Evolutionary conservation across 2,113 vertebrate genomes (phyloP).

Genomic region (Atherinomorus stipes): DNA sequence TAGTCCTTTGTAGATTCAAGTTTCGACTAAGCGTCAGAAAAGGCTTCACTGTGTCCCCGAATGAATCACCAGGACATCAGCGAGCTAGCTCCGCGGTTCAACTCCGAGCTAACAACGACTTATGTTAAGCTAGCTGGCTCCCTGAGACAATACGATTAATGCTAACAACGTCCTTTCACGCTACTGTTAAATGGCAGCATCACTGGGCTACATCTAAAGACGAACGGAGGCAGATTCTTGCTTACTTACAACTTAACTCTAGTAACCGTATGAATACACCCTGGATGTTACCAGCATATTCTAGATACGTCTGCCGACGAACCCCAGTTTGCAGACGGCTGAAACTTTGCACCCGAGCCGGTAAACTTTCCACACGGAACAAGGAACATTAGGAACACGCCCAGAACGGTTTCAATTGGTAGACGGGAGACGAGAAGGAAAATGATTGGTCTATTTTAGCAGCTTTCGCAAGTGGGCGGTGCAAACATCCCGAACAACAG

Average conservation of each 20-base stretch:
- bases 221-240: neutral
- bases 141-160: constrained; percentile 60
- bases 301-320: constrained; percentile 49
- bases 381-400: constrained; percentile 50
- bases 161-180: constrained; percentile 28
- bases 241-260: neutral
- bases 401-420: constrained; percentile 53
- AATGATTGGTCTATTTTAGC: constrained; percentile 34
- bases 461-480: constrained; percentile 26
- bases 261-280: neutral
- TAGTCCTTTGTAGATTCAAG: constrained; percentile 17
- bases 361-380: constrained; percentile 96
- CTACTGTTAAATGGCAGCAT: constrained; percentile 18
- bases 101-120: constrained; percentile 31
- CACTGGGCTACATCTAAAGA: neutral
- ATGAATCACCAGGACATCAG: constrained; percentile 3
- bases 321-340: constrained; percentile 89
- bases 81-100: constrained; percentile 31
- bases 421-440: neutral
- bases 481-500: constrained; percentile 15
- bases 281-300: constrained; percentile 13
- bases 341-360: constrained; percentile 99
- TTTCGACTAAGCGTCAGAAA: constrained; percentile 2
- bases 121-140: constrained; percentile 45
- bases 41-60: neutral